phyloP scores from a whole-genome alignment of 1,140 invertebrate species.

The Ganaspis sp. region DNA sequence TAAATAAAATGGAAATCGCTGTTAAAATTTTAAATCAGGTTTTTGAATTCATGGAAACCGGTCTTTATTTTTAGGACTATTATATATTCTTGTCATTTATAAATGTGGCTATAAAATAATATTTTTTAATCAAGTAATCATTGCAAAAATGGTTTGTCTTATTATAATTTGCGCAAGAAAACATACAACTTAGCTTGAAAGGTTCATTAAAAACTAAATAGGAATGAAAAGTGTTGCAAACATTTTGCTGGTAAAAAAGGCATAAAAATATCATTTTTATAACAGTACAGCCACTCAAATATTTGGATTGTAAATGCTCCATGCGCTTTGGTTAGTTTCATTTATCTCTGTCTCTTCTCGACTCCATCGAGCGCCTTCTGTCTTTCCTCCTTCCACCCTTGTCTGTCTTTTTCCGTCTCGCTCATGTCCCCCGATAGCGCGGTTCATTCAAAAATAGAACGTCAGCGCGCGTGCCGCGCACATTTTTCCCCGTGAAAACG shows the following conservation, averaged over 20 bases:
- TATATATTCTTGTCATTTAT: too few relatives aligned
- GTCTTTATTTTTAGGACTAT: too few relatives aligned
- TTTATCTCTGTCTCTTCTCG: constrained; percentile 16
- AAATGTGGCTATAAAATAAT: too few relatives aligned
- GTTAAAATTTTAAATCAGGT: too few relatives aligned
- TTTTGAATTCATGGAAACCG: too few relatives aligned
- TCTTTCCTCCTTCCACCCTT: constrained; percentile 35
- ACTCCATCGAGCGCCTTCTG: constrained; percentile 28
- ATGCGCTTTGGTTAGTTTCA: constrained; percentile 8
- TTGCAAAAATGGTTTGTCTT: too few relatives aligned
- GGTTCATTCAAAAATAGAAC: constrained; percentile 73
- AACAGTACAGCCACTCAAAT: background rate
- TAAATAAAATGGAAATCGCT: too few relatives aligned
- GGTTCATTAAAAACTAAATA: background rate
- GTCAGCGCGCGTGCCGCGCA: constrained; percentile 64
- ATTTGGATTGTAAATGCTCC: constrained; percentile 19
- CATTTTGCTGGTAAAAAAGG: background rate
- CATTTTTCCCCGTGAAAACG: constrained; percentile 70
- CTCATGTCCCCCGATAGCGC: constrained; percentile 63
- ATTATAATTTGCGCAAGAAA: too few relatives aligned
- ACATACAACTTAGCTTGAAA: too few relatives aligned
- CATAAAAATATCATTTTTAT: background rate
- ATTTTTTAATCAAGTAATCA: too few relatives aligned
- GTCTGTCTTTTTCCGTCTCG: constrained; percentile 34
- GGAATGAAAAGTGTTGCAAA: background rate